phyloP scores from a whole-genome alignment of 2,888 invertebrate genomes.

The Coremacera marginata region DNA sequence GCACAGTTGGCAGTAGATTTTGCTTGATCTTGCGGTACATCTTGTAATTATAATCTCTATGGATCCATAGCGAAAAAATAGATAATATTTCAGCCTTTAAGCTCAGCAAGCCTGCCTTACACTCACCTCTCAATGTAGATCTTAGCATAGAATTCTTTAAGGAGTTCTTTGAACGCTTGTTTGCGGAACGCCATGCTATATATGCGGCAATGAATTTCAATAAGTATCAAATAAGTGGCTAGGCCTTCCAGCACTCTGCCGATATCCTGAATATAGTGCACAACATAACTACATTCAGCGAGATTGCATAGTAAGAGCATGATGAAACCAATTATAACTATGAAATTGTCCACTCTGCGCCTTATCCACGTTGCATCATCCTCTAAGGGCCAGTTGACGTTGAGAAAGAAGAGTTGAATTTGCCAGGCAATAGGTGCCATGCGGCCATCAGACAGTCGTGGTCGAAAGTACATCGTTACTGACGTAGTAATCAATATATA shows the following conservation, averaged over 20 bases:
- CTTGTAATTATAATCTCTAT: conserved; percentile 44
- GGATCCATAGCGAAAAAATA: neutral
- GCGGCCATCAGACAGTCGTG: conserved; percentile 41
- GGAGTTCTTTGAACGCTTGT: conserved; percentile 49
- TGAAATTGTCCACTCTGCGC: conserved; percentile 35
- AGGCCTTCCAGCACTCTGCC: conserved; percentile 40
- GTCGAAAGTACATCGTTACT: conserved; percentile 42
- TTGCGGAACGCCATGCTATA: conserved; percentile 45
- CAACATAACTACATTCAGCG: conserved; percentile 44
- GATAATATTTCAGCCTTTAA: neutral
- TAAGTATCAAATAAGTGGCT: conserved; percentile 45
- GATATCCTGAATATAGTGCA: conserved; percentile 44
- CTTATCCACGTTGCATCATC: conserved; percentile 31
- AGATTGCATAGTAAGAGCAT: conserved; percentile 41
- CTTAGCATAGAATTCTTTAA: conserved; percentile 56
- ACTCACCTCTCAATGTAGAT: conserved; percentile 55
- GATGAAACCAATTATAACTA: conserved; percentile 38
- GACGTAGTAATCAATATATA: neutral
- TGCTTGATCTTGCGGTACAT: conserved; percentile 51
- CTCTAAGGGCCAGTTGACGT: conserved; percentile 45
- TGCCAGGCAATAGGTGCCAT: conserved; percentile 47
- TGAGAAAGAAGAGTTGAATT: conserved; percentile 44
- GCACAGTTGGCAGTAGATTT: conserved; percentile 51
- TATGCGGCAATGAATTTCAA: conserved; percentile 46
- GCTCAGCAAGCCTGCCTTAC: too few species aligned